Conservation (phyloP, 2,797 vertebrate genomes). For the Gorsachius magnificus region DNA sequence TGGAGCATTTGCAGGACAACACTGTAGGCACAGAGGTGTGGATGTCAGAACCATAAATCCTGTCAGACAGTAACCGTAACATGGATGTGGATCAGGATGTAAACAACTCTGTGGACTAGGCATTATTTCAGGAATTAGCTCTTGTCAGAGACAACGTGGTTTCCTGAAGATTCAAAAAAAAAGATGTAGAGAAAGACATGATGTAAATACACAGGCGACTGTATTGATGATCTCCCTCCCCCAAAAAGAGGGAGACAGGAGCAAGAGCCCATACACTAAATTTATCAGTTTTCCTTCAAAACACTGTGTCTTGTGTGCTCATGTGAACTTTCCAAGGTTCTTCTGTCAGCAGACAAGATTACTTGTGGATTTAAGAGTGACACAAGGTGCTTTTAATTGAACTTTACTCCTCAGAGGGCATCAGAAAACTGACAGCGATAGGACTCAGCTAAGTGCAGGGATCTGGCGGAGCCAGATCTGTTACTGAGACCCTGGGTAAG, state of each 20-base stretch:
- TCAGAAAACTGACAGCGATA: not conserved
- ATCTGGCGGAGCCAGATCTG: not conserved
- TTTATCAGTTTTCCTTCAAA: not conserved
- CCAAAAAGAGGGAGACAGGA: not conserved
- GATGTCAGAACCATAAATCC: not conserved
- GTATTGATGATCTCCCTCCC: not conserved
- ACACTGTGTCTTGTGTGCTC: not conserved
- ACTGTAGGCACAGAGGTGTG: fast-evolving
- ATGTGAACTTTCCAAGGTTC: not conserved
- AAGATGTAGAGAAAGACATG: not conserved
- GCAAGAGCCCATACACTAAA: not conserved
- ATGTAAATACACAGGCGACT: fast-evolving
- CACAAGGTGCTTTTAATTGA: not conserved
- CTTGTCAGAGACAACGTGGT: not conserved
- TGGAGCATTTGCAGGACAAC: not conserved
- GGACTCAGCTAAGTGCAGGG: not conserved
- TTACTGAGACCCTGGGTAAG: not conserved
- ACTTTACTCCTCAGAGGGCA: not conserved
- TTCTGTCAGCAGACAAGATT: not conserved
- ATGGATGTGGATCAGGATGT: not conserved
- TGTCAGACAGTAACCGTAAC: not conserved
- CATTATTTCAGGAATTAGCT: not conserved
- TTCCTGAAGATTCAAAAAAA: constrained; percentile 25
- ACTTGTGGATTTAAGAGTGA: not conserved
- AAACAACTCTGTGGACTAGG: not conserved